phyloP scores from a whole-genome alignment of 2,797 vertebrate genomes.

The Podarcis lilfordi region DNA sequence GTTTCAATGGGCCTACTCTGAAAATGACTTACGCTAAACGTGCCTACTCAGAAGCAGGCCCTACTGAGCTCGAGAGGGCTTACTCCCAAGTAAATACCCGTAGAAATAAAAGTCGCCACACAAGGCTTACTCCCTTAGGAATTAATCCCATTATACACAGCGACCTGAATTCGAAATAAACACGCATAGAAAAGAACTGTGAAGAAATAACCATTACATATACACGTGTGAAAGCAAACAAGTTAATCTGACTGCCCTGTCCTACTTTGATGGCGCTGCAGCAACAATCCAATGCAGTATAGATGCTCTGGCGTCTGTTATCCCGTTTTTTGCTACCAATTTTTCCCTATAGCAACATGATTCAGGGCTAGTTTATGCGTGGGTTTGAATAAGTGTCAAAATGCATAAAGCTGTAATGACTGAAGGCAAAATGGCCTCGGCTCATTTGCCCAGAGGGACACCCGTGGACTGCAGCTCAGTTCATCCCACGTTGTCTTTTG shows the following conservation, averaged over 20 bases:
- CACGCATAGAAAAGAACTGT: too few relatives aligned
- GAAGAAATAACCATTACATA: too few relatives aligned
- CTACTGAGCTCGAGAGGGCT: neutral
- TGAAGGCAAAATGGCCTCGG: neutral
- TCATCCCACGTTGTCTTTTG: slow-evolving; percentile 2
- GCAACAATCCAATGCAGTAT: neutral
- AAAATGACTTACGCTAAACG: neutral
- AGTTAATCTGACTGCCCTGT: too few relatives aligned
- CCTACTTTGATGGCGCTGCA: neutral
- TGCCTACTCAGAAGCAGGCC: too few relatives aligned
- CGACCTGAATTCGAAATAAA: too few relatives aligned
- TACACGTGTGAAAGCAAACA: too few relatives aligned
- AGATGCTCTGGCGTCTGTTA: neutral
- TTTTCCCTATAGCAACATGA: neutral
- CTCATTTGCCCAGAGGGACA: neutral
- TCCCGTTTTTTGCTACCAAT: neutral
- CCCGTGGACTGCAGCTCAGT: neutral
- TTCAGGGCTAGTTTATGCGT: too few relatives aligned
- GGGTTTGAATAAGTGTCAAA: neutral
- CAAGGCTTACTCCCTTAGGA: too few relatives aligned
- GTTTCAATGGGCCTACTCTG: too few relatives aligned
- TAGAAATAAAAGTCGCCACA: neutral
- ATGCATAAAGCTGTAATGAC: neutral
- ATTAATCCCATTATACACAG: too few relatives aligned
- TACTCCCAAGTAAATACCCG: neutral